A percentile compares a stretch with the other conserved stretches of the same genome.
Conservation (phyloP, 64 coral and sea anemone genomes). For the Trachythela sp. region DNA sequence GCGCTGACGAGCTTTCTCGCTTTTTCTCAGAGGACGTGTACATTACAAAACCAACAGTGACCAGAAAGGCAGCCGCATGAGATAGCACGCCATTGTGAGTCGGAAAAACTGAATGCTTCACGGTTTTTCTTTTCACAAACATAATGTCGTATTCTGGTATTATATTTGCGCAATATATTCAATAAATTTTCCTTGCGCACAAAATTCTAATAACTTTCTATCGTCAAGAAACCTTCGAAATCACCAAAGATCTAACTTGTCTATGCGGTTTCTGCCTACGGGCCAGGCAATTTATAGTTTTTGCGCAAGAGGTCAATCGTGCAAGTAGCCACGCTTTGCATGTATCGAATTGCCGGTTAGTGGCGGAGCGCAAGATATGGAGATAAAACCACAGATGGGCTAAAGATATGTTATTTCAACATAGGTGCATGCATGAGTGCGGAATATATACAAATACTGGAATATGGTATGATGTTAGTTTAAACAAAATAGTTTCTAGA, state of each 20-base stretch:
- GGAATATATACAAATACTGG: too few species aligned
- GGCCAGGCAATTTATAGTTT: not conserved
- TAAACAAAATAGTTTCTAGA: too few species aligned
- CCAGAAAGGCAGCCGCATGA: not conserved
- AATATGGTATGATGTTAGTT: too few species aligned
- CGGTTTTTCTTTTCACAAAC: not conserved
- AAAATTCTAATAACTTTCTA: not conserved
- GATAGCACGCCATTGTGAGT: conserved; percentile 4
- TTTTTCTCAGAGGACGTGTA: not conserved
- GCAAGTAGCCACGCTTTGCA: not conserved
- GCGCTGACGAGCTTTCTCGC: not conserved
- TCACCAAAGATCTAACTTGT: not conserved
- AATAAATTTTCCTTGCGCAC: not conserved
- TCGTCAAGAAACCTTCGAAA: not conserved
- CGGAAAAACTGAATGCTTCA: not conserved
- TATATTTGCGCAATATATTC: not conserved
- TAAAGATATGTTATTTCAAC: too few species aligned
- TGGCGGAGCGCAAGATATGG: too few species aligned
- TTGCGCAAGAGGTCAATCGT: not conserved
- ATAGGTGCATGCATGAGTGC: too few species aligned
- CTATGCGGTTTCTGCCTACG: not conserved
- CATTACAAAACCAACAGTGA: not conserved
- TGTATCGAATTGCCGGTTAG: not conserved
- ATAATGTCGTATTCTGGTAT: not conserved
- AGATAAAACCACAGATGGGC: not conserved